Base-by-base conservation (phyloP, 30 jellyfish, hydroid and myxozoan genomes). In the Turritopsis rubra region DNA sequence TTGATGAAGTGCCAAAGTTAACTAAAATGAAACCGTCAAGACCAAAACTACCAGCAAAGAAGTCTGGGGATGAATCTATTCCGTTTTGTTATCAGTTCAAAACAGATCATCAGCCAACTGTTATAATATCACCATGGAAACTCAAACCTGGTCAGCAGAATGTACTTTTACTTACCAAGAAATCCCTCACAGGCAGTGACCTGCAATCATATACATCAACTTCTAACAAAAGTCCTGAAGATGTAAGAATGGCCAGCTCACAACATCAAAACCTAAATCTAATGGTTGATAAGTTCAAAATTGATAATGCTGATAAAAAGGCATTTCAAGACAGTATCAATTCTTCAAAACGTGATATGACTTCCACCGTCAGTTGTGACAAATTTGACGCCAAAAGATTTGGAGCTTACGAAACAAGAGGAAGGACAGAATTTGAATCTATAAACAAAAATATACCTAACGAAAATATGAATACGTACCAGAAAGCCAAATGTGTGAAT, bases 101-200 rank as follows among this genome's bases (percentile, higher is more conserved):
- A 23, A 74, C 82, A n/a, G 60, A 74, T 16, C 28, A 41, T 29
- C 82, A 74, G 23, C 82, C 82, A 9, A 74, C 82, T 29, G 82
- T 74, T 29, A 23, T 74, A 16, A 74, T 74, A 23, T 71, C 53
- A 7, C 65, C 65, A 4, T 26, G 41, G 53, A n/a, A 74, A 28
- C 26, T 74, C 19, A 74, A 74, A 74, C 82, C 82, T 7, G 82
- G 82, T 16, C 26, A 74, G 9, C 82, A 28, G 27, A 74, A 74
- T 23, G n/a, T 74, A 20, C 13, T 74, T 18, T 16, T 74, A 13
- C 60, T 74, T 16, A 26, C 54, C 7, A 74, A 29, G 71, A 41
- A 41, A 13, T 41, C 60, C 13, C 60, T 41, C 60, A 41, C 60
- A 41, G 60, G 60, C 5, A 41, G 13, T 13, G 60, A 41, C 5